These are phyloP conservation scores for Protaetia brevitarsis DNA, from an alignment of 1,140 invertebrate genomes.

Conservation along the genomic window DNA sequence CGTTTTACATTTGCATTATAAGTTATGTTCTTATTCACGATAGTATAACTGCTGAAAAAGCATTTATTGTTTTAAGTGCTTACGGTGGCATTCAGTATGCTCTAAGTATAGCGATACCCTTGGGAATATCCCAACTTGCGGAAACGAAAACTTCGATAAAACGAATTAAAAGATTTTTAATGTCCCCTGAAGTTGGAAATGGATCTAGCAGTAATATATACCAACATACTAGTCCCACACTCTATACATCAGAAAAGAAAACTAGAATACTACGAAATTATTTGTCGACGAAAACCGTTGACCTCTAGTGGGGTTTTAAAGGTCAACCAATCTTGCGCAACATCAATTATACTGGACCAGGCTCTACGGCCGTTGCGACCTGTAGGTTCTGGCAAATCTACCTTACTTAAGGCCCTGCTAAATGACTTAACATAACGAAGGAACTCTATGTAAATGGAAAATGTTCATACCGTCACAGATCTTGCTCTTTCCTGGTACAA, in stretches of 20 bases:
- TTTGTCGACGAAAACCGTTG: background rate
- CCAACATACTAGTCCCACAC: slow-evolving; percentile 23
- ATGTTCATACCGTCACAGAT: slow-evolving; percentile 77
- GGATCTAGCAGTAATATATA: background rate
- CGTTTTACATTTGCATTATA: slow-evolving; percentile 55
- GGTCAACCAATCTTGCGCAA: slow-evolving; percentile 52
- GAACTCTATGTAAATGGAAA: slow-evolving; percentile 64
- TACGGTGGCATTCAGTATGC: slow-evolving; percentile 69
- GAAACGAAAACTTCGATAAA: slow-evolving; percentile 56
- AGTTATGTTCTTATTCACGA: slow-evolving; percentile 65
- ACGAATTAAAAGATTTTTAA: slow-evolving; percentile 63
- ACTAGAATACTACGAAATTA: background rate
- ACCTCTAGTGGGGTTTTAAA: background rate
- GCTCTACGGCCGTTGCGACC: slow-evolving; percentile 70
- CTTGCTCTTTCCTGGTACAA: slow-evolving; percentile 65
- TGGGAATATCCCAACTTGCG: slow-evolving; percentile 59
- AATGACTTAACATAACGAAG: slow-evolving; percentile 64
- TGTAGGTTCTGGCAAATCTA: slow-evolving; percentile 82
- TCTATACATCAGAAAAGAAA: slow-evolving; percentile 21
- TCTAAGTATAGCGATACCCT: slow-evolving; percentile 69
- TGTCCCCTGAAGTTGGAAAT: slow-evolving; percentile 54
- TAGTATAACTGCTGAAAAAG: slow-evolving; percentile 69
- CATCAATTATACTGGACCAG: slow-evolving; percentile 55
- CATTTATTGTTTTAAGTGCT: slow-evolving; percentile 72
- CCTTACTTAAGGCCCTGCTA: slow-evolving; percentile 67